Percentiles rank a stretch among this genome's conserved stretches.
These are phyloP conservation scores for Molossus molossus DNA, from an alignment of 2,797 vertebrate genomes.

Conservation along the genomic window DNA sequence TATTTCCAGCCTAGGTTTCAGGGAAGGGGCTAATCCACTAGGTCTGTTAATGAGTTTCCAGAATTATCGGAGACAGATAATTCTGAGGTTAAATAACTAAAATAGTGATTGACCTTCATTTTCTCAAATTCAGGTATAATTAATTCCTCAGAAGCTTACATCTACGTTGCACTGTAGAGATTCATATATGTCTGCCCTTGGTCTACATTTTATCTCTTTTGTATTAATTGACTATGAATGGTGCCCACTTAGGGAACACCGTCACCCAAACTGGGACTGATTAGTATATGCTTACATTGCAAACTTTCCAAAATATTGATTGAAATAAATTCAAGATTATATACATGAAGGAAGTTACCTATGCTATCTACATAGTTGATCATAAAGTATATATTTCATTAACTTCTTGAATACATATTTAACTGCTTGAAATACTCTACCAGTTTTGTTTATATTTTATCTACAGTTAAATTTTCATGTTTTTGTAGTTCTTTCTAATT, in stretches of 20 bases:
- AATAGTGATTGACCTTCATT: conserved; percentile 87
- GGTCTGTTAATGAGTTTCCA: conserved; percentile 88
- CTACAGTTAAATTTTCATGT: background rate
- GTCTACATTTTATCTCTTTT: conserved; percentile 85
- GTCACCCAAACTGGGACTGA: conserved; percentile 86
- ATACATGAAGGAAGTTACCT: conserved; percentile 24
- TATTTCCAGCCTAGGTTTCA: conserved; percentile 85
- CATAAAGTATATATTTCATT: conserved; percentile 26
- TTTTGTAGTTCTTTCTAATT: conserved; percentile 41
- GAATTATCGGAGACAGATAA: conserved; percentile 83
- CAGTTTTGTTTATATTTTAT: conserved; percentile 40
- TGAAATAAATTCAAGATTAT: conserved; percentile 70
- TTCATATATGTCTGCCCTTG: conserved; percentile 87
- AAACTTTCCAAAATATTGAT: conserved; percentile 82
- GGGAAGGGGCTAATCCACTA: conserved; percentile 83
- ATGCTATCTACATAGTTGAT: conserved; percentile 8
- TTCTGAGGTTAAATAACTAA: conserved; percentile 86
- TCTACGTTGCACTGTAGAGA: conserved; percentile 82
- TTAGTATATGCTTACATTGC: conserved; percentile 80
- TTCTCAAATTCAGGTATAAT: conserved; percentile 84
- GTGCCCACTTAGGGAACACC: conserved; percentile 79
- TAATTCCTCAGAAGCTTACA: conserved; percentile 86
- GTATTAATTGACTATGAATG: conserved; percentile 87
- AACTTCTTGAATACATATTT: conserved; percentile 33
- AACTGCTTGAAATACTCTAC: conserved; percentile 19